Percentiles rank a stretch among this genome's conserved stretches.
phyloP scores from a whole-genome alignment of 2,113 vertebrate species.

The Saimiri boliviensis region DNA sequence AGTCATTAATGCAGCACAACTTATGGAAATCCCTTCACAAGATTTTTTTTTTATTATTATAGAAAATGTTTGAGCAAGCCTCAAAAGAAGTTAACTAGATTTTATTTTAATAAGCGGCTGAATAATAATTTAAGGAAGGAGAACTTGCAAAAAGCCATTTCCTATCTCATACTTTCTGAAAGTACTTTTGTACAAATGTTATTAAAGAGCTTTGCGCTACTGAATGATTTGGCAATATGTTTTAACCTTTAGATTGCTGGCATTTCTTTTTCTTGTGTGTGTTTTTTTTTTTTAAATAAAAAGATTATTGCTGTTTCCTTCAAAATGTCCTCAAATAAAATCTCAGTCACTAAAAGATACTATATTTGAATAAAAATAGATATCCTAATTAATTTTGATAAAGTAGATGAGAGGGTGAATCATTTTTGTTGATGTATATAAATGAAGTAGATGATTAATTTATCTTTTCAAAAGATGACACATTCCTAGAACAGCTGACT shows the following conservation, averaged over 20 bases:
- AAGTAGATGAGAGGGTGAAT: conserved; percentile 37
- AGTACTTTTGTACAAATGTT: conserved; percentile 72
- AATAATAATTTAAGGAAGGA: conserved; percentile 74
- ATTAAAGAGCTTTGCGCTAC: conserved; percentile 61
- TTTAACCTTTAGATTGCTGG: conserved; percentile 76
- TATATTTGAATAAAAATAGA: conserved; percentile 46
- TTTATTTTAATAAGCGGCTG: conserved; percentile 61
- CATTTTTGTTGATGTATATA: conserved; percentile 57
- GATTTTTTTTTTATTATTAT: conserved; percentile 51
- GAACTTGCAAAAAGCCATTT: conserved; percentile 69
- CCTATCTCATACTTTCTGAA: conserved; percentile 58
- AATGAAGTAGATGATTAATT: conserved; percentile 70
- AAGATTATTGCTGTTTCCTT: conserved; percentile 60
- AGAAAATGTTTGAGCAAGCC: conserved; percentile 65
- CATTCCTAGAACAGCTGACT: conserved; percentile 68
- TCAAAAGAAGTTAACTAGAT: conserved; percentile 62
- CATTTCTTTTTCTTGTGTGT: conserved; percentile 64
- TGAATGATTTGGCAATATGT: conserved; percentile 49
- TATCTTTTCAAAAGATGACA: conserved; percentile 69
- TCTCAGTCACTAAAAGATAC: conserved; percentile 47
- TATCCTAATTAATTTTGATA: conserved; percentile 58
- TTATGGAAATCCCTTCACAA: conserved; percentile 80
- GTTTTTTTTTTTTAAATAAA: not conserved
- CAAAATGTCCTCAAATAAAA: conserved; percentile 61
- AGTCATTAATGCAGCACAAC: conserved; percentile 79